Conservation (phyloP, 1,140 invertebrate genomes). For the Dendrolimus kikuchii region DNA sequence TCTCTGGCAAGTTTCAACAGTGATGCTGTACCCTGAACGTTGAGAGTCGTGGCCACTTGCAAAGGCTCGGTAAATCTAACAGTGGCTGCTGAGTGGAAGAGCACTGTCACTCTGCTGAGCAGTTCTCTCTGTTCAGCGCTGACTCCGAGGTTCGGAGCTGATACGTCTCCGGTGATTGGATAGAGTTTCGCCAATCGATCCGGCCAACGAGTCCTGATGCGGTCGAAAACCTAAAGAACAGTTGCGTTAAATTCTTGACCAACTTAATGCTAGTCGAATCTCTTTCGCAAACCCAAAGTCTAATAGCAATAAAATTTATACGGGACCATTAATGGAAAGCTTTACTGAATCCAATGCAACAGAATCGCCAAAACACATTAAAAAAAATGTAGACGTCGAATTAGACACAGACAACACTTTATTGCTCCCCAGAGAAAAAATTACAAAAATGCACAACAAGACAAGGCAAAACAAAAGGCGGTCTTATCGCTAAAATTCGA, state of each 20-base stretch:
- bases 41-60: conserved; percentile 75
- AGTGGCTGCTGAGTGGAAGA: conserved; percentile 80
- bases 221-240: conserved; percentile 78
- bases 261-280: background rate
- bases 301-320: too few relatives aligned
- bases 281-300: too few relatives aligned
- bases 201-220: conserved; percentile 74
- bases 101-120: conserved; percentile 63
- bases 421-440: too few relatives aligned
- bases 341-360: too few relatives aligned
- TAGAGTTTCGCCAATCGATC: conserved; percentile 83
- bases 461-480: too few relatives aligned
- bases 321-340: too few relatives aligned
- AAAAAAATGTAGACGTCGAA: too few relatives aligned
- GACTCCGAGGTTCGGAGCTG: conserved; percentile 83
- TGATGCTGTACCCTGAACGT: conserved; percentile 75
- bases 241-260: conserved; percentile 1
- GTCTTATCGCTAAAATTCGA: too few relatives aligned
- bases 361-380: too few relatives aligned
- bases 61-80: conserved; percentile 87
- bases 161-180: conserved; percentile 89
- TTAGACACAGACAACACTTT: too few relatives aligned
- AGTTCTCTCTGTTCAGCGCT: conserved; percentile 73
- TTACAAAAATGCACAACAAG: too few relatives aligned
- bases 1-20: conserved; percentile 74